A percentile compares a stretch with the other conserved stretches of the same genome.
phyloP scores from a whole-genome alignment of 2,797 vertebrate species.

The Clarias pachynema region DNA sequence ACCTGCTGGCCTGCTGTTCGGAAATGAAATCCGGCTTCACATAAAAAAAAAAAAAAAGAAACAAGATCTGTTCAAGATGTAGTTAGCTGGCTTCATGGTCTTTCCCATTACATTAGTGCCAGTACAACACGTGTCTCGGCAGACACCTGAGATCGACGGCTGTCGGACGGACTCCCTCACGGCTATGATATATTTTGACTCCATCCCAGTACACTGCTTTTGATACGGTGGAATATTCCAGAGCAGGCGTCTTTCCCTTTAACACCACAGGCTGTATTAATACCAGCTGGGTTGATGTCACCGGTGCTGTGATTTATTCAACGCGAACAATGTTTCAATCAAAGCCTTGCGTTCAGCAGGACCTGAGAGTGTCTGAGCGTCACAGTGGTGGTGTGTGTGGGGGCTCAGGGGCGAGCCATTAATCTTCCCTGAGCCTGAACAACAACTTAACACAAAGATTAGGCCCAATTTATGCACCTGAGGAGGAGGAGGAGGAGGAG shows the following conservation, averaged over 20 bases:
- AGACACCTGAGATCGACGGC: conserved; percentile 21
- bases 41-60: too few species aligned
- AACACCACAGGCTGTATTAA: conserved; percentile 41
- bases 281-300: conserved; percentile 39
- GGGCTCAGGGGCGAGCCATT: conserved; percentile 37
- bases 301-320: conserved; percentile 47
- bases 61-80: conserved; percentile 11
- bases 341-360: conserved; percentile 34
- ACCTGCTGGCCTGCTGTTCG: not conserved
- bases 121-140: conserved; percentile 8
- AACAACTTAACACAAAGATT: conserved; percentile 61
- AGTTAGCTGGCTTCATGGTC: not conserved
- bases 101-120: not conserved
- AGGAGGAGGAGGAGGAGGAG: conserved; percentile 39
- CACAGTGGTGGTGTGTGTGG: conserved; percentile 29
- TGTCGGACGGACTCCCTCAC: conserved; percentile 18
- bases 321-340: conserved; percentile 40
- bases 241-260: conserved; percentile 11
- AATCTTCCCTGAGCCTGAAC: conserved; percentile 55
- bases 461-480: conserved; percentile 58
- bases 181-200: not conserved
- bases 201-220: conserved; percentile 30
- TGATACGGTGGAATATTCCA: conserved; percentile 31
- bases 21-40: conserved; percentile 20
- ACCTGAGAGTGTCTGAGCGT: conserved; percentile 33